phyloP scores from a whole-genome alignment of 2,888 invertebrate species.

The Tenodera sinensis region DNA sequence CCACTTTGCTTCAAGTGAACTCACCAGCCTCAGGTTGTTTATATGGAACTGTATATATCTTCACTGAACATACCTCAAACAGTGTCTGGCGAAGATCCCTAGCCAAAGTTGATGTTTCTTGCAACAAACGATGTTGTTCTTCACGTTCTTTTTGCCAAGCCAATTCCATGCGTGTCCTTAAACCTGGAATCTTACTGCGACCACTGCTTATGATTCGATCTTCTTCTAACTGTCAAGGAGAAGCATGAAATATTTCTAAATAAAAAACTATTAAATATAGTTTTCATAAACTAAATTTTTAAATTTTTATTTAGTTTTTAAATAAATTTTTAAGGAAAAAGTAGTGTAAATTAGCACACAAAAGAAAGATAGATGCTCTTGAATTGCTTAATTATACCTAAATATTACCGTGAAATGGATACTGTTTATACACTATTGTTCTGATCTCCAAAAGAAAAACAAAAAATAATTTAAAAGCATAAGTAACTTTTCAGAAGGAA shows the following conservation, averaged over 20 bases:
- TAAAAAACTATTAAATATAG: neutral
- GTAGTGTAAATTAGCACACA: no score
- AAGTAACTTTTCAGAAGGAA: no score
- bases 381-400: no score
- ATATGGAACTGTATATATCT: neutral
- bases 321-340: no score
- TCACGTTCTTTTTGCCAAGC: constrained; percentile 94
- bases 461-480: no score
- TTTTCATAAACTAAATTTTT: neutral
- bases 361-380: no score
- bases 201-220: constrained; percentile 79
- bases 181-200: constrained; percentile 78
- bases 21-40: no score
- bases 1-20: no score
- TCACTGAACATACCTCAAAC: constrained; percentile 57
- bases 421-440: no score
- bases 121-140: constrained; percentile 83
- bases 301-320: no score
- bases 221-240: constrained; percentile 67
- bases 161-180: constrained; percentile 82
- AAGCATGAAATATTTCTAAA: constrained; percentile 24
- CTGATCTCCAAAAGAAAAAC: no score
- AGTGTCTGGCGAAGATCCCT: constrained; percentile 82
- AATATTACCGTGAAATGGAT: no score
- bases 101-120: constrained; percentile 86